phyloP scores from a whole-genome alignment of 2,113 vertebrate species.

The Cephalopterus ornatus region DNA sequence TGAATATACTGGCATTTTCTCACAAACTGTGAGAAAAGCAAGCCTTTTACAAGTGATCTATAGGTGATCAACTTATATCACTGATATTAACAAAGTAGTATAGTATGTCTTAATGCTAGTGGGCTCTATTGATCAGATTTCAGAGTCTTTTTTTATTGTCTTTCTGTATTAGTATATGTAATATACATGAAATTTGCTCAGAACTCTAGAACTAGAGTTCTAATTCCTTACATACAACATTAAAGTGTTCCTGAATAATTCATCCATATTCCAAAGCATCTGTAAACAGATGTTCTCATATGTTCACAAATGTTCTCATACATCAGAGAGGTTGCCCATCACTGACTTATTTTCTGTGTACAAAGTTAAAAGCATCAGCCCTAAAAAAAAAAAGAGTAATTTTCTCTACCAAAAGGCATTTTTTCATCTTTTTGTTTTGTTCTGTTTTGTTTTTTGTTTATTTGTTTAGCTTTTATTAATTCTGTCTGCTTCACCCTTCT shows the following conservation, averaged over 20 bases:
- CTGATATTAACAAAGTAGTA: neutral
- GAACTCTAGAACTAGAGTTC: neutral
- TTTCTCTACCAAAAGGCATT: neutral
- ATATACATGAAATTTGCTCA: neutral
- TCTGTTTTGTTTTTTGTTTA: neutral
- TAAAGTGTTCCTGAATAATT: neutral
- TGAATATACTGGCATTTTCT: neutral
- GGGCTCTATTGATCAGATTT: neutral
- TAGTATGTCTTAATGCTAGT: neutral
- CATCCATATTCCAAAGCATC: neutral
- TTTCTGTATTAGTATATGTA: neutral
- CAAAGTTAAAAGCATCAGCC: neutral
- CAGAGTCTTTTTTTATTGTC: neutral
- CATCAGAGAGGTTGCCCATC: neutral
- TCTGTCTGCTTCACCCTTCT: neutral
- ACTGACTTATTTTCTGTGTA: neutral
- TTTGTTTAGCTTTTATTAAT: neutral
- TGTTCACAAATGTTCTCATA: neutral
- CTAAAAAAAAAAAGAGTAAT: neutral
- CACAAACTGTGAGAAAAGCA: neutral
- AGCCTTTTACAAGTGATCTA: neutral
- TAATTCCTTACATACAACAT: rapidly evolving
- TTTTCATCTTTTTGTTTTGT: neutral
- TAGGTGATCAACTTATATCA: neutral
- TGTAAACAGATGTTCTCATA: neutral